phyloP scores from a whole-genome alignment of 2,888 invertebrate genomes.

The Lomographa bimaculata region DNA sequence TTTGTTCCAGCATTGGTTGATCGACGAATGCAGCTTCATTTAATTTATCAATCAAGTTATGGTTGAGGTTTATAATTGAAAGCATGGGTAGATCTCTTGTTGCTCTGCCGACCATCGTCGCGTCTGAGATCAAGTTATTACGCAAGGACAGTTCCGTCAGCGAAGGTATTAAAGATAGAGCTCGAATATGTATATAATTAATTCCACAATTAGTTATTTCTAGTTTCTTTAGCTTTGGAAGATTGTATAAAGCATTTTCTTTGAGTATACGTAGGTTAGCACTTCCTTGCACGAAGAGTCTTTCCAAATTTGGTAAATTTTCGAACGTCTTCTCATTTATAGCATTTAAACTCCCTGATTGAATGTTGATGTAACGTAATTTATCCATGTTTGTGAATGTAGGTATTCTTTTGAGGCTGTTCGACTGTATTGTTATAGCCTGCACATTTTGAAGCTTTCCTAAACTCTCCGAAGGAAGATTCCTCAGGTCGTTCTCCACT shows the following conservation, averaged over 20 bases:
- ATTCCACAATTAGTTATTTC: conserved; percentile 91
- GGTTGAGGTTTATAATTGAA: conserved; percentile 87
- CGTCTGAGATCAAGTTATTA: conserved; percentile 89
- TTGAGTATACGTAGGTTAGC: conserved; percentile 87
- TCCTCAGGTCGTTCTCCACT: conserved; percentile 92
- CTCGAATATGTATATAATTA: conserved; percentile 90
- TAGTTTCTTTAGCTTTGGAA: conserved; percentile 86
- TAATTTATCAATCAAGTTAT: conserved; percentile 88
- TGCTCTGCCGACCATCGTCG: conserved; percentile 91
- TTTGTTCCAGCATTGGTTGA: conserved; percentile 86
- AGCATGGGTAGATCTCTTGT: conserved; percentile 89
- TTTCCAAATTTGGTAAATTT: conserved; percentile 88
- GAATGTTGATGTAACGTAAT: conserved; percentile 89
- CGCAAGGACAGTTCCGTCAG: conserved; percentile 87
- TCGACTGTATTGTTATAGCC: conserved; percentile 92
- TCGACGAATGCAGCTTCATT: conserved; percentile 92
- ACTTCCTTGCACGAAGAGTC: conserved; percentile 89
- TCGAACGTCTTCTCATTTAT: conserved; percentile 88
- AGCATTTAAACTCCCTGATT: conserved; percentile 86
- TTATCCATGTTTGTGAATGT: conserved; percentile 88
- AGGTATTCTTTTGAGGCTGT: conserved; percentile 89
- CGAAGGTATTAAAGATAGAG: conserved; percentile 88
- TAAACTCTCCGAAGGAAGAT: conserved; percentile 90
- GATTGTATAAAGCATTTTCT: conserved; percentile 87
- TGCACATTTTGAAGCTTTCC: conserved; percentile 89